phyloP scores from a whole-genome alignment of 2,797 vertebrate species.

The Tauraco hartlaubi region DNA sequence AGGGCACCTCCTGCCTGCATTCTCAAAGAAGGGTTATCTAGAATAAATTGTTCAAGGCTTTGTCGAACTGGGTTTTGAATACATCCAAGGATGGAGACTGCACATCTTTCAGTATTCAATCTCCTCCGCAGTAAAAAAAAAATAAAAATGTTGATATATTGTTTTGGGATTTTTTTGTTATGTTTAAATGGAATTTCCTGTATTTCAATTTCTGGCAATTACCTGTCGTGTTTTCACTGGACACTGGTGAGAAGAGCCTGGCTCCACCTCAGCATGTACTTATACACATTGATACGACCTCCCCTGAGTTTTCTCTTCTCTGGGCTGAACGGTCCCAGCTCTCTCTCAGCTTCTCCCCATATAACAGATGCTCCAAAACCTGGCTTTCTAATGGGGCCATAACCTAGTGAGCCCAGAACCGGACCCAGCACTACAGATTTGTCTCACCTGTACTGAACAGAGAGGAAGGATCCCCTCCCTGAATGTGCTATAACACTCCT shows the following conservation, averaged over 20 bases:
- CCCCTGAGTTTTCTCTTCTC: neutral
- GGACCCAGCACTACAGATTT: neutral
- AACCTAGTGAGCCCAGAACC: neutral
- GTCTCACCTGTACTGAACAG: neutral
- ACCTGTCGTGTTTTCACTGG: neutral
- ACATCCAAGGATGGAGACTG: neutral
- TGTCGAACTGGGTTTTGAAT: neutral
- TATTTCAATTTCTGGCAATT: neutral
- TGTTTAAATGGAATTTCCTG: neutral
- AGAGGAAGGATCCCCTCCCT: neutral
- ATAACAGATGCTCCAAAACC: neutral
- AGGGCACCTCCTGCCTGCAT: neutral
- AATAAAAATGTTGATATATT: neutral
- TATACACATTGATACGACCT: neutral
- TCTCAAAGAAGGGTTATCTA: neutral
- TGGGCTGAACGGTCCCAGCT: neutral
- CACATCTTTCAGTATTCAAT: neutral
- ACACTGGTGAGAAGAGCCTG: neutral
- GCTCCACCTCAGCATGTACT: neutral
- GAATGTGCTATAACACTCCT: accelerated
- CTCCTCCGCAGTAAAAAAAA: neutral
- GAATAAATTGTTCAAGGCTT: neutral
- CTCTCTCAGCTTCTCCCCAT: neutral
- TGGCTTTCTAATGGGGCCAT: neutral
- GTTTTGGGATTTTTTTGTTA: neutral